Conservation (phyloP, 2,888 invertebrate species). For the Synanthedon tipuliformis region DNA sequence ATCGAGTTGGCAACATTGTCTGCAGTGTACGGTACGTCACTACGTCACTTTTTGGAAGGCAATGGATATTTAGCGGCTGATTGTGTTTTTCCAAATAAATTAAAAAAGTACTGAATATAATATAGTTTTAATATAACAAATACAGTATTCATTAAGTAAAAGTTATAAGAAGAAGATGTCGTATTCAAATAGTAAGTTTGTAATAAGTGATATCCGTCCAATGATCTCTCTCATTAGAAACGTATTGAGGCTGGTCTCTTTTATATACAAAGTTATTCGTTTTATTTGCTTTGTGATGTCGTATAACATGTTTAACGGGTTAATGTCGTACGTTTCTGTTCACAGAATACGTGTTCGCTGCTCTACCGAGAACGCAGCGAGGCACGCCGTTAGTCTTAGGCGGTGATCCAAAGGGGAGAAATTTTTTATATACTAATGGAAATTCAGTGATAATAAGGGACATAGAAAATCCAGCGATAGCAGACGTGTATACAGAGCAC, state of each 20-base stretch:
- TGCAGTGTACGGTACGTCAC: no score
- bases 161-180: slow-evolving; percentile 44
- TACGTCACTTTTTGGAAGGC: slow-evolving; percentile 43
- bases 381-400: slow-evolving; percentile 95
- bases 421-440: slow-evolving; percentile 96
- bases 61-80: slow-evolving; percentile 54
- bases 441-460: slow-evolving; percentile 98
- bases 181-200: slow-evolving; percentile 62
- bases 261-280: neutral
- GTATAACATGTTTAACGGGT: neutral
- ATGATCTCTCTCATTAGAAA: neutral
- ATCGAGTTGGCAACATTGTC: no score
- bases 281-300: slow-evolving; percentile 11
- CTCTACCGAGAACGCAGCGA: slow-evolving; percentile 93
- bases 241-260: slow-evolving; percentile 4
- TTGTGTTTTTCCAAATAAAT: slow-evolving; percentile 48
- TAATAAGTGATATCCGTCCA: slow-evolving; percentile 9
- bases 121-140: slow-evolving; percentile 28
- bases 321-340: slow-evolving; percentile 13
- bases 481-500: slow-evolving; percentile 98
- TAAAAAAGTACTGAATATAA: slow-evolving; percentile 42
- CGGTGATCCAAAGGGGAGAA: slow-evolving; percentile 96
- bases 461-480: slow-evolving; percentile 93
- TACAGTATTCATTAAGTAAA: slow-evolving; percentile 38
- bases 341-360: slow-evolving; percentile 89